phyloP scores from a whole-genome alignment of 2,113 vertebrate genomes.

The Rostratula benghalensis region DNA sequence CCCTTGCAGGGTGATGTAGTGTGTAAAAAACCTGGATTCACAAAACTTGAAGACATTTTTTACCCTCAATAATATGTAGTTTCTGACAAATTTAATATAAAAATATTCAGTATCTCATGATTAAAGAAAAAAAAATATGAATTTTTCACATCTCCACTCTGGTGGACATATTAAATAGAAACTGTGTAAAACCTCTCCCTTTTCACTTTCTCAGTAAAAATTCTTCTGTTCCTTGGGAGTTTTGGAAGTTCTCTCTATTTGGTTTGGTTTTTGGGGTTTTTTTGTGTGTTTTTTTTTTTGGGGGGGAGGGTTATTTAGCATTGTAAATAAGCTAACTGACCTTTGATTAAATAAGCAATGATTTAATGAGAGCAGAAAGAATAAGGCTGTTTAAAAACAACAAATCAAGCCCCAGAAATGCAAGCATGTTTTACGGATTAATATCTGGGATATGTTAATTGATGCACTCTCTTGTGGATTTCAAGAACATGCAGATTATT shows the following conservation, averaged over 20 bases:
- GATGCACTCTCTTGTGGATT: constrained; percentile 28
- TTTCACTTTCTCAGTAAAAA: not conserved
- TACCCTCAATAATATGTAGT: not conserved
- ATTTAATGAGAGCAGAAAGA: not conserved
- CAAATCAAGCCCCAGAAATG: constrained; percentile 7
- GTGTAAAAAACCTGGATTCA: not conserved
- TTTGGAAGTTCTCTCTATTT: not conserved
- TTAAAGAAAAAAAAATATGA: not conserved
- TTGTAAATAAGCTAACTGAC: not conserved
- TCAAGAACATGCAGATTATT: constrained; percentile 53
- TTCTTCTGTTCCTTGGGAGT: not conserved
- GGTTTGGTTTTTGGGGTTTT: not conserved
- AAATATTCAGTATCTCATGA: not conserved
- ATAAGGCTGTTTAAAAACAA: not conserved
- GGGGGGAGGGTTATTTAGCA: not conserved
- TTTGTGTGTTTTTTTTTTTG: not conserved
- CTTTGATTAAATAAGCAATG: constrained; percentile 20
- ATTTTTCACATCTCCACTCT: not conserved
- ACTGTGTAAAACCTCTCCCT: not conserved
- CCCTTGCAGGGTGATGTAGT: not conserved
- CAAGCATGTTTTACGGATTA: not conserved
- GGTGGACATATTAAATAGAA: not conserved
- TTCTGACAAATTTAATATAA: not conserved
- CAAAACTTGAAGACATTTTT: not conserved
- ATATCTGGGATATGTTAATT: constrained; percentile 48